phyloP scores from a whole-genome alignment of 53 echinoderm and acorn worm genomes.

The Paracentrotus lividus region DNA sequence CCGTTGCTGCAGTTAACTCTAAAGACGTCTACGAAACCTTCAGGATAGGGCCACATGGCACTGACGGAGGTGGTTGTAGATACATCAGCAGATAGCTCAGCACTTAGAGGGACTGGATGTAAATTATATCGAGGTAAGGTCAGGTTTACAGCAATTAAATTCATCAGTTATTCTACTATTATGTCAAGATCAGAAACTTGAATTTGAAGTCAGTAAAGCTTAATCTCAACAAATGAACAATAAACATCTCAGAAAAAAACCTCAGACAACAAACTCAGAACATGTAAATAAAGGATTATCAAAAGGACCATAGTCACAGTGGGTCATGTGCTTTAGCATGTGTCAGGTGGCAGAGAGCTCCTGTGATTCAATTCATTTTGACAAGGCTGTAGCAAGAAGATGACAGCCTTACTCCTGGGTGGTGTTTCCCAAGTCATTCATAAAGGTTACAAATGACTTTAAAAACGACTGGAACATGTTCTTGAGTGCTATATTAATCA shows the following conservation, averaged over 20 bases:
- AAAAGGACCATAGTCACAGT: too few relatives aligned
- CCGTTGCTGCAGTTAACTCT: constrained; percentile 3
- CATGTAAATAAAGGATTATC: too few relatives aligned
- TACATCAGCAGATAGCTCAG: background rate
- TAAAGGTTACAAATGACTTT: too few relatives aligned
- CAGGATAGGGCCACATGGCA: constrained; percentile 52
- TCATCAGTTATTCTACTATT: background rate
- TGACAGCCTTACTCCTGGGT: too few relatives aligned
- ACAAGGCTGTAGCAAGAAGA: too few relatives aligned
- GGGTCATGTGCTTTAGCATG: too few relatives aligned
- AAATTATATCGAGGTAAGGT: background rate
- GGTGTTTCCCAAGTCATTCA: too few relatives aligned
- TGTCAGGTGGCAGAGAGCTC: too few relatives aligned
- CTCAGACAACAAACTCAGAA: too few relatives aligned
- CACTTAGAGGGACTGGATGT: constrained; percentile 44
- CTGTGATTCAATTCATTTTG: too few relatives aligned
- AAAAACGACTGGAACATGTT: too few relatives aligned
- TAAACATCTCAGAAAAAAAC: background rate
- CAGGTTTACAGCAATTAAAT: background rate
- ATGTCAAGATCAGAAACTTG: background rate
- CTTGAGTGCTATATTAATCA: too few relatives aligned
- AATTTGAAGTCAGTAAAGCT: background rate
- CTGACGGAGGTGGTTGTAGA: constrained; percentile 16
- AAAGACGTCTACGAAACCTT: background rate
- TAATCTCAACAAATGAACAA: background rate